phyloP scores from a whole-genome alignment of 2,797 vertebrate genomes.

The Onychomys arenicola region DNA sequence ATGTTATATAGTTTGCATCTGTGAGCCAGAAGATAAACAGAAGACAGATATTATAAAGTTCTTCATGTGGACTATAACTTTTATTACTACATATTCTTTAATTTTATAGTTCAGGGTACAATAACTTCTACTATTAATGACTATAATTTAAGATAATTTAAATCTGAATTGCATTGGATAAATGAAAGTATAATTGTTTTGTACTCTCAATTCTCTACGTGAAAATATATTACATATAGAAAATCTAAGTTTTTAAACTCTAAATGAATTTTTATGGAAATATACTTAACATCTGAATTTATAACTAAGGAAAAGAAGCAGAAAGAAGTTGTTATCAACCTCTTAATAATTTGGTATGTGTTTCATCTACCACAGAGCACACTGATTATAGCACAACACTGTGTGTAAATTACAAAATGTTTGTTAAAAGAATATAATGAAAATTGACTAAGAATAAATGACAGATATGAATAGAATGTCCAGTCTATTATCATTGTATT shows the following conservation, averaged over 20 bases:
- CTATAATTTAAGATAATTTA: background rate
- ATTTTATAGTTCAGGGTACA: slow-evolving; percentile 23
- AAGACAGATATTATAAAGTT: background rate
- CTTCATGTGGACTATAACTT: background rate
- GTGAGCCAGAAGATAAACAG: background rate
- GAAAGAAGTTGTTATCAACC: background rate
- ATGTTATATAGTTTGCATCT: background rate
- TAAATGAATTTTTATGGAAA: background rate
- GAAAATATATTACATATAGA: background rate
- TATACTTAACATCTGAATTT: background rate
- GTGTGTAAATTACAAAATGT: background rate
- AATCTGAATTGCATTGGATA: slow-evolving; percentile 48
- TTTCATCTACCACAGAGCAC: background rate
- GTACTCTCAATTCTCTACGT: background rate
- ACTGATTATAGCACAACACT: background rate
- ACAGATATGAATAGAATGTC: background rate
- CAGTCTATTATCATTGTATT: background rate
- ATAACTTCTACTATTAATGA: slow-evolving; percentile 49
- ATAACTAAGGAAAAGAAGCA: background rate
- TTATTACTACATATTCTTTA: slow-evolving; percentile 14
- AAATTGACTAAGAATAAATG: background rate
- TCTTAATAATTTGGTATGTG: background rate
- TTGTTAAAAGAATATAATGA: background rate
- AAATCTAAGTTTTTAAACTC: slow-evolving; percentile 2
- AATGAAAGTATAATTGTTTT: slow-evolving; percentile 51